Evolutionary conservation across 2,113 vertebrate genomes (phyloP), one percentile per base, ranked within the genome.

Genomic region (Circaetus gallicus): DNA sequence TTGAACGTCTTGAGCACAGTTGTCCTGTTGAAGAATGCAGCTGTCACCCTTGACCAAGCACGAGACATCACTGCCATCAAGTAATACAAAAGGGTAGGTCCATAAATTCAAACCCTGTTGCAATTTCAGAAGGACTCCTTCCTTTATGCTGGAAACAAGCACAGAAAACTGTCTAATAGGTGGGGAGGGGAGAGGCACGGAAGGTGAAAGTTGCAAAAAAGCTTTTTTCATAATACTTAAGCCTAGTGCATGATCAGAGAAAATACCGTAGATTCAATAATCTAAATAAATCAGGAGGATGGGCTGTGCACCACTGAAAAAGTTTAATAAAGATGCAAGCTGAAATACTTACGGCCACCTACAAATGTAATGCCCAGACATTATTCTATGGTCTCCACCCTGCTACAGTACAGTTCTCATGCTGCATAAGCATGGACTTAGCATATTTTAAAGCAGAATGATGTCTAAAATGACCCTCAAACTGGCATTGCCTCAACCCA

Each of bases 401-500:
- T 61, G 28, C 11, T 45, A 31, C 28, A 76, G 42, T 47, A 86
- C 6, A 78, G 21, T 73, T 95, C 67, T 92, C 34, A 34, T 42
- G 77, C 59, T 83, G 50, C n/a, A 38, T 87, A 58, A 97, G n/a
- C 69, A 83, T 40, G 76, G 70, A 82, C 93, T 95, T 90, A 94
- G 24, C 81, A 92, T 86, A 95, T 94, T 94, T 91, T 94, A 90
- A 95, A 67, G 50, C 31, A 74, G 55, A 96, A 93, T 86, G 21
- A 25, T 65, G 36, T 76, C 71, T 88, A 83, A 95, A 52, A 81
- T 95, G 86, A 73, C 73, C 31, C 47, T 85, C 43, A 82, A 87
- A 93, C 42, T 93, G 69, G 11, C 89, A 95, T 84, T 56, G 49
- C 5, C 7, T 62, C 66, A 28, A 25, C 1, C 11, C 47, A 86